These are phyloP conservation scores for Gavia stellata DNA, from an alignment of 2,113 vertebrate genomes.

Conservation along the genomic window DNA sequence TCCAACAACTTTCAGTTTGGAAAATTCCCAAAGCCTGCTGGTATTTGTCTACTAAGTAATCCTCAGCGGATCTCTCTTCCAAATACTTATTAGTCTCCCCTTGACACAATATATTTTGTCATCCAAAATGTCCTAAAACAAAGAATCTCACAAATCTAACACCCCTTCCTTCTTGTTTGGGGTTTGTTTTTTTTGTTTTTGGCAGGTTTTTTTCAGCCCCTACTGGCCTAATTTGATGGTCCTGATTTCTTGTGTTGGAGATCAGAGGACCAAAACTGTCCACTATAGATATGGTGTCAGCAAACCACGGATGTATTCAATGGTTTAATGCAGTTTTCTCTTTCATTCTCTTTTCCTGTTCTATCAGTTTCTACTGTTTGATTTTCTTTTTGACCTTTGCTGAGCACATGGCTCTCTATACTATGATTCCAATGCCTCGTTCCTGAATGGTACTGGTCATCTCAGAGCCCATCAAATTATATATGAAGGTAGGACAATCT, in stretches of 20 bases:
- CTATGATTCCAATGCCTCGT: neutral
- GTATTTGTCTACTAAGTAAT: neutral
- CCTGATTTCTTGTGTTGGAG: neutral
- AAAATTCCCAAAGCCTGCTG: neutral
- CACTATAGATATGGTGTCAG: neutral
- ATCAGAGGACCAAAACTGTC: neutral
- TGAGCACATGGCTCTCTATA: neutral
- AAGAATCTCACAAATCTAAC: neutral
- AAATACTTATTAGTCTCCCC: neutral
- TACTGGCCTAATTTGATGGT: neutral
- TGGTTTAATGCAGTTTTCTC: neutral
- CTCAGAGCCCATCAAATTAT: neutral
- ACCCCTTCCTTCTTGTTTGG: neutral
- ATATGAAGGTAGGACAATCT: neutral
- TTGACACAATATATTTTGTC: neutral
- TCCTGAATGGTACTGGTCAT: neutral
- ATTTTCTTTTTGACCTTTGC: neutral
- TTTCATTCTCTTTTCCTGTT: neutral
- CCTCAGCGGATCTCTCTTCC: neutral
- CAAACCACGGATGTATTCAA: neutral
- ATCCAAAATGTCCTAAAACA: neutral
- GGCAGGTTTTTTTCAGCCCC: neutral
- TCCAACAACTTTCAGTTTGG: neutral
- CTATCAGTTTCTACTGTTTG: neutral
- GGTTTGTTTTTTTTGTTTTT: neutral